Percentiles rank a stretch among this genome's conserved stretches.
Evolutionary conservation across 1,140 invertebrate species (phyloP).

Genomic region (Macrocentrus cingulum): DNA sequence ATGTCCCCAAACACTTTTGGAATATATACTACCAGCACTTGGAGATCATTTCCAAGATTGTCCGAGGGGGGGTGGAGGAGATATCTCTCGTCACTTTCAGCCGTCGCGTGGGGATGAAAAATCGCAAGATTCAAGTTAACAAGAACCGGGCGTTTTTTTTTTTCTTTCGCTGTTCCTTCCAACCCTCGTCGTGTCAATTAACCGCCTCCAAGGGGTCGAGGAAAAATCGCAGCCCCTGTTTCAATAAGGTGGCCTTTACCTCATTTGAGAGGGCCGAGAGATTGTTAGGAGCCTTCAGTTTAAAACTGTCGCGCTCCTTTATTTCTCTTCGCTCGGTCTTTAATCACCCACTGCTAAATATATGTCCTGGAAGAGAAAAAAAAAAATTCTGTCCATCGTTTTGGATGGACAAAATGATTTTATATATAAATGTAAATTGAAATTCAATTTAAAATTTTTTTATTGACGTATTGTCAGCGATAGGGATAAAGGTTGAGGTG

Average conservation of each 20-base stretch:
- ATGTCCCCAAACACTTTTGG: no score
- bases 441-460: no score
- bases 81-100: constrained; percentile 39
- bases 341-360: constrained; percentile 42
- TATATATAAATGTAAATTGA: no score
- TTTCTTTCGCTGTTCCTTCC: constrained; percentile 5
- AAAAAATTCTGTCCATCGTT: no score
- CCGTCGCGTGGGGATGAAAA: constrained; percentile 51
- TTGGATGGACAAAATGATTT: no score
- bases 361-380: no score
- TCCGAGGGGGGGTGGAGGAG: constrained; percentile 34
- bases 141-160: constrained; percentile 43
- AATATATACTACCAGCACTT: constrained; percentile 8
- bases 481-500: no score
- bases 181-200: constrained; percentile 57
- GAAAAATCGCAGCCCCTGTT: constrained; percentile 60
- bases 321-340: neutral
- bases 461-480: no score
- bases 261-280: constrained; percentile 59
- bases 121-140: constrained; percentile 58
- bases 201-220: constrained; percentile 46
- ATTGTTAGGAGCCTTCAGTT: constrained; percentile 55
- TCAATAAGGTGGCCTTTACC: constrained; percentile 61
- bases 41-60: constrained; percentile 45
- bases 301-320: constrained; percentile 49